These are phyloP conservation scores for Drosophila siamana DNA, from an alignment of 2,888 invertebrate genomes.

Conservation along the genomic window DNA sequence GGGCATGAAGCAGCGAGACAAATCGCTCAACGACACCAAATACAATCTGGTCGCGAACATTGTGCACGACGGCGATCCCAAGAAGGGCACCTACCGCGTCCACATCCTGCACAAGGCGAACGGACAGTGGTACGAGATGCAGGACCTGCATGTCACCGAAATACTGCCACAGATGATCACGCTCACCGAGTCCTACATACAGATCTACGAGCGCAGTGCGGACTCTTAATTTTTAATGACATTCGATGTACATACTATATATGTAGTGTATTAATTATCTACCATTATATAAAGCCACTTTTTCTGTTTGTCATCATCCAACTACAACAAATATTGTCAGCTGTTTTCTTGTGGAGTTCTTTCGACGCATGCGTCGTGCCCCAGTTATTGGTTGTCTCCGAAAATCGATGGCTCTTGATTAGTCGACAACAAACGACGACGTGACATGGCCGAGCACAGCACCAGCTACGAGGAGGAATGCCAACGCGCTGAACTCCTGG, in stretches of 20 bases:
- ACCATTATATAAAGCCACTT: not conserved
- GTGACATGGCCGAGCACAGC: constrained; percentile 85
- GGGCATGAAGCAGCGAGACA: constrained; percentile 91
- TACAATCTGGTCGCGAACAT: constrained; percentile 99
- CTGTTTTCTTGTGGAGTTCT: not conserved
- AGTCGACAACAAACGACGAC: constrained; percentile 19
- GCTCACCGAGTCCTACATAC: constrained; percentile 99
- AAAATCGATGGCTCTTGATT: constrained; percentile 66
- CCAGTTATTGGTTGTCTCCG: constrained; percentile 36
- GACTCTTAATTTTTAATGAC: constrained; percentile 54
- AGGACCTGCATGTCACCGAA: constrained; percentile 98
- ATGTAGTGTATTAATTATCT: constrained; percentile 1
- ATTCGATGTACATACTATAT: constrained; percentile 9
- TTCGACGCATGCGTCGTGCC: constrained; percentile 54
- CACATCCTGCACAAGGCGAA: constrained; percentile 96
- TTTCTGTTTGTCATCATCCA: not conserved
- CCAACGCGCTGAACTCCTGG: constrained; percentile 91
- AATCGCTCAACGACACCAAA: constrained; percentile 92
- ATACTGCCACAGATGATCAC: constrained; percentile 99
- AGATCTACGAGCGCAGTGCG: constrained; percentile 89
- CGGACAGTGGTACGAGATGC: constrained; percentile 95
- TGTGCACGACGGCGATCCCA: constrained; percentile 98
- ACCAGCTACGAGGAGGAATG: constrained; percentile 91
- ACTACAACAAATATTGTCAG: constrained; percentile 16
- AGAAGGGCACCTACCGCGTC: constrained; percentile 96